Conservation (phyloP, 92 coral and sea anemone genomes). For the Phenganax subtilis region DNA sequence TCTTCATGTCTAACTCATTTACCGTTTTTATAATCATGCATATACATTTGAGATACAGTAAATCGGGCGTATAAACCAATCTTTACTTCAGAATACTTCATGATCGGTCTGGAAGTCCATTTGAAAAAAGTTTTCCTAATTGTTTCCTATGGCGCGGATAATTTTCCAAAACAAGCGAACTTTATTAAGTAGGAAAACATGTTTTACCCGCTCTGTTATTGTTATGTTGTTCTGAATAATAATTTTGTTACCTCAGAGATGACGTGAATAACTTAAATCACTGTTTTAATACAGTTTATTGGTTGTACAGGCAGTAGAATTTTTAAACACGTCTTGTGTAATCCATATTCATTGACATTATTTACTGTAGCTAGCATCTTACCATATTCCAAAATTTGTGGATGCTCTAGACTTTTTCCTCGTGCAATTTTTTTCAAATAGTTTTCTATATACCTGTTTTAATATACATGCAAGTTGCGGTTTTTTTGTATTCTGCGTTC, state of each 20-base stretch:
- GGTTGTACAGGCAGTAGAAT: not conserved
- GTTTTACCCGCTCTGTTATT: not conserved
- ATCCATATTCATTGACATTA: not conserved
- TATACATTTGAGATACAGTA: not conserved
- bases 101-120: not conserved
- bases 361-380: not conserved
- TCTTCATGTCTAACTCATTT: too few relatives aligned
- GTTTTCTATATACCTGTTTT: slow-evolving; percentile 3
- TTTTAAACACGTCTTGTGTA: not conserved
- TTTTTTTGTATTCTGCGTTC: not conserved
- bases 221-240: not conserved
- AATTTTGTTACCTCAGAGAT: not conserved
- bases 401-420: not conserved
- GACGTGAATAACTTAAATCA: not conserved
- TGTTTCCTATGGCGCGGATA: not conserved
- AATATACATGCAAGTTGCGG: not conserved
- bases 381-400: too few relatives aligned
- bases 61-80: too few relatives aligned
- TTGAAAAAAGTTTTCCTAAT: not conserved
- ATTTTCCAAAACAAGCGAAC: not conserved
- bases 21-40: not conserved
- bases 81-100: too few relatives aligned
- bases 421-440: not conserved
- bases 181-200: not conserved
- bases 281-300: not conserved